phyloP scores from a whole-genome alignment of 2,888 invertebrate genomes.

The Anagyrus pseudococci region DNA sequence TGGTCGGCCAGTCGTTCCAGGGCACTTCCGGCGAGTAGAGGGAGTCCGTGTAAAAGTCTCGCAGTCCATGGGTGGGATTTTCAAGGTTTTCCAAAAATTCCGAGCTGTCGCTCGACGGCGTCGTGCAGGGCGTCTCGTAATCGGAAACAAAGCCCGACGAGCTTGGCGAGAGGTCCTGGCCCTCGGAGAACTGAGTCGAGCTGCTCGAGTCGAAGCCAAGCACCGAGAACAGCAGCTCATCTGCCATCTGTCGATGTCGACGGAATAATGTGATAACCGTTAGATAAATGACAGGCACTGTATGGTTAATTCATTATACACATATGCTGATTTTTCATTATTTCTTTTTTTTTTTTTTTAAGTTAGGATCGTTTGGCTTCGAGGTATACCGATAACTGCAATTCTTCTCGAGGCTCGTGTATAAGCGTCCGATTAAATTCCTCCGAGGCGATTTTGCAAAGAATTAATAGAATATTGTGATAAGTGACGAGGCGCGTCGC shows the following conservation, averaged over 20 bases:
- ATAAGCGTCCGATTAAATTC: too few species aligned
- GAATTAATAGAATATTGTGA: too few species aligned
- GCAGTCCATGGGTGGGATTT: slow-evolving; percentile 38
- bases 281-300: too few species aligned
- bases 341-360: not conserved
- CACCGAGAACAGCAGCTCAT: slow-evolving; percentile 57
- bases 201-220: slow-evolving; percentile 51
- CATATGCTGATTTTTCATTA: too few species aligned
- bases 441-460: too few species aligned
- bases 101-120: slow-evolving; percentile 45
- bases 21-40: slow-evolving; percentile 50
- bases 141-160: slow-evolving; percentile 44
- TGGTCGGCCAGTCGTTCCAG: slow-evolving; percentile 55
- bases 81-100: slow-evolving; percentile 44
- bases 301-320: too few species aligned
- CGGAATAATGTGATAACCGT: not conserved
- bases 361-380: too few species aligned
- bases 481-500: too few species aligned
- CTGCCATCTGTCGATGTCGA: slow-evolving; percentile 53
- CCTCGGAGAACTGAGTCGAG: slow-evolving; percentile 39
- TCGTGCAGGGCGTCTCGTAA: slow-evolving; percentile 51
- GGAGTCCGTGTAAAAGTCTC: slow-evolving; percentile 55
- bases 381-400: too few species aligned
- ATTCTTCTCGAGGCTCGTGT: too few species aligned
- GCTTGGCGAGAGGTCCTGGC: slow-evolving; percentile 44